A percentile compares a stretch with the other conserved stretches of the same genome.
Evolutionary conservation across 1,140 invertebrate species (phyloP).

Genomic region (Camponotus vicinus): DNA sequence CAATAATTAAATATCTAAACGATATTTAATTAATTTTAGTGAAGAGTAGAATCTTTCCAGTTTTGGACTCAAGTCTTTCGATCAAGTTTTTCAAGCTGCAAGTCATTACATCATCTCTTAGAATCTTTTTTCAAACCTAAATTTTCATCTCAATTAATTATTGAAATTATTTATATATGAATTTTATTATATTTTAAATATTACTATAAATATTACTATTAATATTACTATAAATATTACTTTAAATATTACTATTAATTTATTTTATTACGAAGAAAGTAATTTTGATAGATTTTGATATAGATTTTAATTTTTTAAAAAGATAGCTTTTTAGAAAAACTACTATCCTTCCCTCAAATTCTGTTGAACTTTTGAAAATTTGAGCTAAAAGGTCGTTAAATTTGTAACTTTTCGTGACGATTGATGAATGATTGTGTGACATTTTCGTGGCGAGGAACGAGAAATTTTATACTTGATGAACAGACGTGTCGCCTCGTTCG

Average conservation of each 20-base stretch:
- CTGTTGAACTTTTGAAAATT: neutral
- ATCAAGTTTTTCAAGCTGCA: neutral
- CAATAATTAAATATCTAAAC: neutral
- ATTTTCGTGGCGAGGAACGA: neutral
- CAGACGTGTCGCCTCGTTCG: slow-evolving; percentile 49
- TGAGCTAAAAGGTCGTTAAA: neutral
- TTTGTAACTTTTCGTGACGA: neutral
- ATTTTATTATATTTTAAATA: too few relatives aligned
- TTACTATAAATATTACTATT: too few relatives aligned
- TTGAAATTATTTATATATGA: too few relatives aligned
- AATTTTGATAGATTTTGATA: neutral
- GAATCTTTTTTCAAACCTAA: neutral
- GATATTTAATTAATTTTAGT: neutral
- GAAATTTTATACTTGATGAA: slow-evolving; percentile 51
- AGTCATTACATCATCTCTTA: neutral
- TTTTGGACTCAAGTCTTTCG: neutral
- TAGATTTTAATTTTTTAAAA: neutral
- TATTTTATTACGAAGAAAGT: neutral
- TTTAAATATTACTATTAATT: neutral
- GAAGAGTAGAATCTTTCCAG: neutral
- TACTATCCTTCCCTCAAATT: neutral
- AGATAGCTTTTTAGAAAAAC: neutral
- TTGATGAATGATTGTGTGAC: neutral
- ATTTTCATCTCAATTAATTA: neutral
- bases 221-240: too few relatives aligned